These are phyloP conservation scores for Grallaria varia DNA, from an alignment of 2,113 vertebrate genomes.

Conservation along the genomic window DNA sequence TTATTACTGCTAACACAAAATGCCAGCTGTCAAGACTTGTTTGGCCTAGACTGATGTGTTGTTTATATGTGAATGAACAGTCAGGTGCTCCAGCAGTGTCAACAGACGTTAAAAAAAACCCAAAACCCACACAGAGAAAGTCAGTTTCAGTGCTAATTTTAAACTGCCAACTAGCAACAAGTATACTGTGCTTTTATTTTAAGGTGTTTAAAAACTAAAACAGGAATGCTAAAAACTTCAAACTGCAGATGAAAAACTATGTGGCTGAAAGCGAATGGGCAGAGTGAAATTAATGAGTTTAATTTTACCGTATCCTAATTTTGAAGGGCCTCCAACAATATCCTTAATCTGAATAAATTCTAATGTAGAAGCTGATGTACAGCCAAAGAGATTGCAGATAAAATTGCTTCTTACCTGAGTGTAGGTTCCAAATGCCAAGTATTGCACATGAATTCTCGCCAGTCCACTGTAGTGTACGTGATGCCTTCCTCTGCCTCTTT, in stretches of 20 bases:
- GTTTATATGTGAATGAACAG: neutral
- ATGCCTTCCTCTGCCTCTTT: constrained; percentile 86
- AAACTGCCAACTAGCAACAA: neutral
- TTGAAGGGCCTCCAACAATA: neutral
- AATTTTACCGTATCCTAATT: neutral
- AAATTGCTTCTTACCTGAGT: constrained; percentile 79
- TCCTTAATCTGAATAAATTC: neutral
- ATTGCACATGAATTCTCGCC: constrained; percentile 98
- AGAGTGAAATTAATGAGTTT: neutral
- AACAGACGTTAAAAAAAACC: neutral
- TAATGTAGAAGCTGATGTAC: neutral
- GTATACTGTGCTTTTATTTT: neutral
- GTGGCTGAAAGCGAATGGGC: neutral
- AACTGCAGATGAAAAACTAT: neutral
- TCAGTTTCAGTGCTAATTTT: neutral
- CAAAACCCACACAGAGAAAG: neutral
- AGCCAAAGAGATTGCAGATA: neutral
- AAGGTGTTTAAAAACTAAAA: neutral
- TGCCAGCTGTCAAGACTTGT: neutral
- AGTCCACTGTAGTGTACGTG: constrained; percentile 94
- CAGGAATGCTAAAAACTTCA: neutral
- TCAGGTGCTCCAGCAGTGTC: neutral
- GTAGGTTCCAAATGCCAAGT: constrained; percentile 99
- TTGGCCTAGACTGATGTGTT: neutral
- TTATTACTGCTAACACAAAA: neutral